These are phyloP conservation scores for Brachirus orientalis DNA, from an alignment of 2,113 vertebrate genomes.

Conservation along the genomic window DNA sequence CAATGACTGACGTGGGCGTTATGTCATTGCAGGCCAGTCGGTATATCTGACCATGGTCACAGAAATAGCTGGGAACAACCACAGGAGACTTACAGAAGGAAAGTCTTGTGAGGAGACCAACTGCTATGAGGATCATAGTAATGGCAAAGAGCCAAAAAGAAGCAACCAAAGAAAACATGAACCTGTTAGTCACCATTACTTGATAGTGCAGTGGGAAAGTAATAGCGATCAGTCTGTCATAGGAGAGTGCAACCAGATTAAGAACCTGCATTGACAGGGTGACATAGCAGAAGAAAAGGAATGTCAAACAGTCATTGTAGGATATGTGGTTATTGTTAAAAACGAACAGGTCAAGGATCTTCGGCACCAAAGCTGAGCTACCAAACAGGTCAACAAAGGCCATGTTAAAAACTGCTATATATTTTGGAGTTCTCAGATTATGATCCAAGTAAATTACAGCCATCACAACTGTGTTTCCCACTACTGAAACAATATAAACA, in stretches of 20 bases:
- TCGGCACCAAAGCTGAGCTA: constrained; percentile 72
- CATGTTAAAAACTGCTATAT: constrained; percentile 73
- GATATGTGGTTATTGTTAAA: constrained; percentile 60
- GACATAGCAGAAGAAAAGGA: constrained; percentile 72
- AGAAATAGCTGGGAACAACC: constrained; percentile 73
- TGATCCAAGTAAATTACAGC: constrained; percentile 58
- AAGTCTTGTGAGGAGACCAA: constrained; percentile 57
- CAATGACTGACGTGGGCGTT: background rate
- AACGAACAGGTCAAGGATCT: constrained; percentile 71
- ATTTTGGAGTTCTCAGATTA: constrained; percentile 72
- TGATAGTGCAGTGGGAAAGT: constrained; percentile 68
- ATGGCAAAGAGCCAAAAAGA: constrained; percentile 53
- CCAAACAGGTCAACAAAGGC: constrained; percentile 71
- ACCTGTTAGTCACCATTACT: constrained; percentile 50
- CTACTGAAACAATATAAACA: constrained; percentile 65
- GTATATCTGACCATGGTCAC: constrained; percentile 69
- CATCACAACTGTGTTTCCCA: constrained; percentile 65
- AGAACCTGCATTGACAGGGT: constrained; percentile 69
- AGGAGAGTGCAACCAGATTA: constrained; percentile 71
- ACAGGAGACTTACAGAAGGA: constrained; percentile 67
- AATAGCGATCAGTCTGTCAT: constrained; percentile 77
- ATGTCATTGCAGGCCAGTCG: background rate
- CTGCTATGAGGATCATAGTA: background rate
- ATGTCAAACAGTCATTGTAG: constrained; percentile 65
- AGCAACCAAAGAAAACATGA: constrained; percentile 59